Conservation (phyloP, 2,113 vertebrate species). For the Cariama cristata region DNA sequence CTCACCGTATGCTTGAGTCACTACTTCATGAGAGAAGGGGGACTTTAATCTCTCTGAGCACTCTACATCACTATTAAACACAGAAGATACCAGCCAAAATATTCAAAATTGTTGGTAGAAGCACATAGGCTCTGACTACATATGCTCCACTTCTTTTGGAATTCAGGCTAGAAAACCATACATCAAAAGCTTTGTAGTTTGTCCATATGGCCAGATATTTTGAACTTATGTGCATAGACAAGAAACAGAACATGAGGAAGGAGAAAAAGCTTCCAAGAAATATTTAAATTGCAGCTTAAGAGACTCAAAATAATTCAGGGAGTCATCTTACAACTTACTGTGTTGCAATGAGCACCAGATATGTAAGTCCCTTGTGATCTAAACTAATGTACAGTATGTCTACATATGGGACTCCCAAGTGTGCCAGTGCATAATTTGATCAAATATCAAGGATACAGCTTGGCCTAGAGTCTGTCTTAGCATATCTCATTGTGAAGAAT, state of each 20-base stretch:
- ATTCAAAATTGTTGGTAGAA: neutral
- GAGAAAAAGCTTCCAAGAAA: neutral
- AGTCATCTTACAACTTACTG: neutral
- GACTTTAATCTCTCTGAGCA: neutral
- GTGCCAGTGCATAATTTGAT: neutral
- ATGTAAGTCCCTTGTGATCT: neutral
- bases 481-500: neutral
- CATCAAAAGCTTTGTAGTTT: neutral
- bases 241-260: neutral
- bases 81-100: neutral
- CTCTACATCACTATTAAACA: neutral
- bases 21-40: neutral
- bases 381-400: fast-evolving
- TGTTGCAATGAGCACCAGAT: neutral
- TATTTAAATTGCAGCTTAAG: neutral
- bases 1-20: neutral
- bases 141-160: neutral
- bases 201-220: neutral
- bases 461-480: neutral
- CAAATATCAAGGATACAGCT: neutral
- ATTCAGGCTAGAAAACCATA: neutral
- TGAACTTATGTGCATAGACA: neutral
- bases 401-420: neutral
- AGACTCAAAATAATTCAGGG: neutral
- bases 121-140: neutral